Conservation (phyloP, 2,888 invertebrate genomes). For the Calliphora vomitoria region DNA sequence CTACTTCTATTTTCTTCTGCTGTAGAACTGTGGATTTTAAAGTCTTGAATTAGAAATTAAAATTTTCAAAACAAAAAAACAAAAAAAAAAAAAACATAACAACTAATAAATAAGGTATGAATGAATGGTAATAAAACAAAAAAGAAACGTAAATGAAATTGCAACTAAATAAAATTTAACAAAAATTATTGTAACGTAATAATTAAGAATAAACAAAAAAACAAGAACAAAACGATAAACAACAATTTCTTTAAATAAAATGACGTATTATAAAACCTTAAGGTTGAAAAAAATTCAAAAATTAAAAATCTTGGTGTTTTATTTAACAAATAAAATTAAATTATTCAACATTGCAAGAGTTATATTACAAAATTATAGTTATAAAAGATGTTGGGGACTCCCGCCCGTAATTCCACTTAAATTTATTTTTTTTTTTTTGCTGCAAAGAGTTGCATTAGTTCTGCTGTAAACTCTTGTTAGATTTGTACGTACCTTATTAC, state of each 20-base stretch:
- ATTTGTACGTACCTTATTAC: too few species aligned
- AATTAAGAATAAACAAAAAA: conserved; percentile 39
- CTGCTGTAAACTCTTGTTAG: too few species aligned
- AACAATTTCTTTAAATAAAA: conserved; percentile 75
- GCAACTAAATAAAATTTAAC: conserved; percentile 62
- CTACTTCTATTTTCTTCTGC: conserved; percentile 64
- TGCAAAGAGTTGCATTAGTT: too few species aligned
- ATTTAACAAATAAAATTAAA: conserved; percentile 19
- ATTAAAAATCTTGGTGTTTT: conserved; percentile 9
- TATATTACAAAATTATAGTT: too few species aligned
- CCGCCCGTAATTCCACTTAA: too few species aligned
- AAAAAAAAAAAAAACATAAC: not conserved
- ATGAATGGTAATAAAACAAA: conserved; percentile 31
- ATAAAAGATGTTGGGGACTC: not conserved
- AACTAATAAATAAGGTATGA: not conserved
- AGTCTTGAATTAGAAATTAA: not conserved
- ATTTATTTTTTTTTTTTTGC: too few species aligned
- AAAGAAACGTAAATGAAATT: conserved; percentile 63
- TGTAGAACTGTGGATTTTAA: conserved; percentile 63
- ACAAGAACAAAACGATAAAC: conserved; percentile 68
- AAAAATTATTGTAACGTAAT: conserved; percentile 65
- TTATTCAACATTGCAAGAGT: not conserved
- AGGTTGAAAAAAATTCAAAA: conserved; percentile 63
- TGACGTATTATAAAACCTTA: conserved; percentile 73
- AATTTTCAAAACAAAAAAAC: not conserved